Evolutionary conservation across 1,140 invertebrate species (phyloP), one percentile per base, ranked within the genome.

Genomic region (Cepaea nemoralis): DNA sequence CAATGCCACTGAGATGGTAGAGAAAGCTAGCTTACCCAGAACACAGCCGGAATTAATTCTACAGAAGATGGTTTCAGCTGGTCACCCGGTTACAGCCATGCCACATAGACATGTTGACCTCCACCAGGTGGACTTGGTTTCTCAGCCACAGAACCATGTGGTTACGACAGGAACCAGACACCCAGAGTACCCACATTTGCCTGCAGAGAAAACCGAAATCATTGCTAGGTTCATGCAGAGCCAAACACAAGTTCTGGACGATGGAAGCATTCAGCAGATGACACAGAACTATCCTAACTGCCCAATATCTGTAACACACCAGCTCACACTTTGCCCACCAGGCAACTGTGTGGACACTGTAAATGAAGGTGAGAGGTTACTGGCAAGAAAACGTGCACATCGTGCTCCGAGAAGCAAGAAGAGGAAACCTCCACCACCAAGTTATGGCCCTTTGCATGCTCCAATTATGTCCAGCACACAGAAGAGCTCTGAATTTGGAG

Each of bases 401-500:
- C 10, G 27, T 37, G 37, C n/a, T 16, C 66, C 3, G 10, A 69
- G 35, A 55, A 22, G 12, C 24, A 59, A 77, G 48, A 48, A 19
- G 27, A 35, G 31, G 37, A 59, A 33, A 27, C 67, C 67, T 3
- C 50, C 50, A 37, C 40, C 55, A 6, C 59, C 63, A 63, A 66
- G 77, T 37, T 73, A 76, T 6, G 67, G 76, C 19, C 76, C 80
- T 8, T 77, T 87, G 59, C 67, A 76, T 31, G 77, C 83, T 0
- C 86, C 86, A 24, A 74, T 86, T 19, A 87, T 87, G 86, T 87
- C 86, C 3, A 86, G 85, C 63, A 87, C 86, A n/a, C 86, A 87
- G 35, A 87, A 87, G 74, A 87, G 86, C 59, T 42, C 82, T 0
- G 86, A 87, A 16, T 82, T 87, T 35, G 75, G 77, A 55, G 80